Percentiles rank a stretch among this genome's conserved stretches.
phyloP scores from a whole-genome alignment of 2,113 vertebrate genomes.

The Centropristis striata region DNA sequence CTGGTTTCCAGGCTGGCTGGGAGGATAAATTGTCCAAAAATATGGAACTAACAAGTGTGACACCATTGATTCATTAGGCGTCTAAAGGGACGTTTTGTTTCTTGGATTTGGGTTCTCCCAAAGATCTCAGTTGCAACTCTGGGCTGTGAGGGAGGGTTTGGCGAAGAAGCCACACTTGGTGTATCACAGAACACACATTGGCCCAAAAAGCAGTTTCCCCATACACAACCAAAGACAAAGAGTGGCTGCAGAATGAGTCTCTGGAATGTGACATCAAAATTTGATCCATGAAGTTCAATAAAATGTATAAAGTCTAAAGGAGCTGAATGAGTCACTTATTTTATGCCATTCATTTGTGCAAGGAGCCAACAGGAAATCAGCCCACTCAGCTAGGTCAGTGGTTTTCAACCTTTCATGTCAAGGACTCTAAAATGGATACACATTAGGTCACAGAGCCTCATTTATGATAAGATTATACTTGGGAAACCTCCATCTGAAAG shows the following conservation, averaged over 20 bases:
- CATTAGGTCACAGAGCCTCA: too few species aligned
- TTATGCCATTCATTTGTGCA: background rate
- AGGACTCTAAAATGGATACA: too few species aligned
- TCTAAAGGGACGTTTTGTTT: background rate
- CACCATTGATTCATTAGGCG: background rate
- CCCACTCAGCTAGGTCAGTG: too few species aligned
- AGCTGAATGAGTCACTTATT: background rate
- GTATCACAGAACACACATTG: background rate
- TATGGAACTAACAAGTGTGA: background rate
- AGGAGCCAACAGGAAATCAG: too few species aligned
- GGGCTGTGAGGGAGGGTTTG: background rate
- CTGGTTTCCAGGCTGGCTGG: too few species aligned
- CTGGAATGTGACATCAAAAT: too few species aligned
- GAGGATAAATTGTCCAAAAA: background rate
- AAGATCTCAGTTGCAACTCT: background rate
- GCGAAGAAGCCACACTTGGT: background rate
- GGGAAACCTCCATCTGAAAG: too few species aligned
- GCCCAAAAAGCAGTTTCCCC: background rate
- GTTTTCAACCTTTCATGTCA: too few species aligned
- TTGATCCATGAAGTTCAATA: too few species aligned
- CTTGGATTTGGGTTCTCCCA: background rate
- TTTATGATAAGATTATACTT: too few species aligned
- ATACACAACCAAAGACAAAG: background rate
- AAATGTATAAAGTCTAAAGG: too few species aligned
- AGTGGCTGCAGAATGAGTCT: too few species aligned